A percentile compares a stretch with the other conserved stretches of the same genome.
These are phyloP conservation scores for Otis tarda DNA, from an alignment of 2,113 vertebrate species.

Conservation along the genomic window DNA sequence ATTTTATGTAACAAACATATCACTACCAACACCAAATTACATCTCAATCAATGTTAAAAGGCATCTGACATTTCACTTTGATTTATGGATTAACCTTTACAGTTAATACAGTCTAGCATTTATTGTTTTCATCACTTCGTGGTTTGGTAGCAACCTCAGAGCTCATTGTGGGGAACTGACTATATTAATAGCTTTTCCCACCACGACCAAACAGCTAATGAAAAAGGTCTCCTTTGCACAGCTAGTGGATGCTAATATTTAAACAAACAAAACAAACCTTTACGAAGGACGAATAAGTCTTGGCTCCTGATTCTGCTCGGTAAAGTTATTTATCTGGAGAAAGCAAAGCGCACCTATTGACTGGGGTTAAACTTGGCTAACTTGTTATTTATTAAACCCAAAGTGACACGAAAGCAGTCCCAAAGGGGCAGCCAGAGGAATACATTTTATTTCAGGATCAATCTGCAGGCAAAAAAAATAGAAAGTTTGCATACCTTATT, in stretches of 20 bases:
- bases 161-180: slow-evolving; percentile 64
- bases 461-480: background rate
- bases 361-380: slow-evolving; percentile 11
- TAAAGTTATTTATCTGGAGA: background rate
- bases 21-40: slow-evolving; percentile 67
- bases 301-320: background rate
- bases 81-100: slow-evolving; percentile 81
- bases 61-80: slow-evolving; percentile 77
- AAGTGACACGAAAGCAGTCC: background rate
- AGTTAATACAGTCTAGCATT: slow-evolving; percentile 59
- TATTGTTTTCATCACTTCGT: slow-evolving; percentile 56
- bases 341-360: background rate
- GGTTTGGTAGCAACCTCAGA: slow-evolving; percentile 64
- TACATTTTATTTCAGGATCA: background rate
- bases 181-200: slow-evolving; percentile 72
- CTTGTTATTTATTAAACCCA: slow-evolving; percentile 21
- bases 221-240: slow-evolving; percentile 52
- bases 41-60: slow-evolving; percentile 76
- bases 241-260: slow-evolving; percentile 57
- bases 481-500: background rate
- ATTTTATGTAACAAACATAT: slow-evolving; percentile 50
- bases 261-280: slow-evolving; percentile 55
- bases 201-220: slow-evolving; percentile 54
- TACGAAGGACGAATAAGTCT: slow-evolving; percentile 28
- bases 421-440: background rate